These are phyloP conservation scores for Dendropsophus ebraccatus DNA, from an alignment of 2,113 vertebrate species.

Conservation along the genomic window DNA sequence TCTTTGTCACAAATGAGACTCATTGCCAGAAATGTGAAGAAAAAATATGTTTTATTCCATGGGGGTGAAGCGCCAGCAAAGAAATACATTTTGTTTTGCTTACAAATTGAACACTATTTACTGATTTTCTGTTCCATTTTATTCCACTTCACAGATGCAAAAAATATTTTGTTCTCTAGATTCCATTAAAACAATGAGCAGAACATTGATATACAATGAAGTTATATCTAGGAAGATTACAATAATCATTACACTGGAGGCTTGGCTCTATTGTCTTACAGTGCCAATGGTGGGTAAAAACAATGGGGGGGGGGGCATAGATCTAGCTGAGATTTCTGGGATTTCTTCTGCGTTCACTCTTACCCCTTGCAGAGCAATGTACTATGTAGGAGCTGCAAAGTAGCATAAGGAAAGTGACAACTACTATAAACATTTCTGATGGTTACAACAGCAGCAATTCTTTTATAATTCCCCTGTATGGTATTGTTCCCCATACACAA, in stretches of 20 bases:
- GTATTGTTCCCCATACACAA: too few species aligned
- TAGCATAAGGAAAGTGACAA: too few species aligned
- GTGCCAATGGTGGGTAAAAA: neutral
- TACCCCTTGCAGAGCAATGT: too few species aligned
- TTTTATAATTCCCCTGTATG: too few species aligned
- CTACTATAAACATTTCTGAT: too few species aligned
- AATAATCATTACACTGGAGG: neutral
- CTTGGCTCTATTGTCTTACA: neutral
- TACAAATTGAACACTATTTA: conserved; percentile 42
- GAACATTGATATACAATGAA: neutral
- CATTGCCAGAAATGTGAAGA: conserved; percentile 6
- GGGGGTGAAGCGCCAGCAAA: conserved; percentile 14
- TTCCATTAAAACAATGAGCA: neutral
- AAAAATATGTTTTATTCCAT: conserved; percentile 22
- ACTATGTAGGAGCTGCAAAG: too few species aligned
- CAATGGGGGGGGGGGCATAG: too few species aligned
- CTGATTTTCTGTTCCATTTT: conserved; percentile 7
- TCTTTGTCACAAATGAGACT: conserved; percentile 36
- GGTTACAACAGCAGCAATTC: too few species aligned
- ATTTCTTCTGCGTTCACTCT: too few species aligned
- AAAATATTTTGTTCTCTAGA: neutral
- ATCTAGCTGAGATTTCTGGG: too few species aligned
- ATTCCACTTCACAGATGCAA: neutral
- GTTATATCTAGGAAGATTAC: neutral
- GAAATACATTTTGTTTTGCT: conserved; percentile 31